Percentiles rank a stretch among this genome's conserved stretches.
phyloP scores from a whole-genome alignment of 1,140 invertebrate genomes.

The Maconellicoccus hirsutus region DNA sequence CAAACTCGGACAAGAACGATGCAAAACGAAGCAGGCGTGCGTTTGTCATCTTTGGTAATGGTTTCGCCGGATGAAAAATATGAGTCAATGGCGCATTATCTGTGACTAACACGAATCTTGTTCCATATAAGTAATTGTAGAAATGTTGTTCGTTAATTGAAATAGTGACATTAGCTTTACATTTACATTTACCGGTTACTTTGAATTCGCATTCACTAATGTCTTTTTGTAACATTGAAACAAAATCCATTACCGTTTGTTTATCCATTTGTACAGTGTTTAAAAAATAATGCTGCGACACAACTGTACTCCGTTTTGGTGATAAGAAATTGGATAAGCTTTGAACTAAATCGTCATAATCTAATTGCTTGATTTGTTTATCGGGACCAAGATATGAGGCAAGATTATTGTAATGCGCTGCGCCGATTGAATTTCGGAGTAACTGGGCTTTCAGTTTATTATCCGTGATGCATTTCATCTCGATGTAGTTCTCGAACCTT shows the following conservation, averaged over 20 bases:
- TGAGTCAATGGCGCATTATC: slow-evolving; percentile 32
- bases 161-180: slow-evolving; percentile 23
- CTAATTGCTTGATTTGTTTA: too few species aligned
- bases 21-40: slow-evolving; percentile 32
- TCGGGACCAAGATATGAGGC: not conserved
- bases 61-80: slow-evolving; percentile 35
- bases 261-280: slow-evolving; percentile 29
- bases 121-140: slow-evolving; percentile 31
- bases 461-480: slow-evolving; percentile 12
- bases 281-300: slow-evolving; percentile 31
- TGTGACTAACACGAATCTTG: slow-evolving; percentile 24
- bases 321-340: slow-evolving; percentile 27
- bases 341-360: slow-evolving; percentile 25
- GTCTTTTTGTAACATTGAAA: slow-evolving; percentile 26
- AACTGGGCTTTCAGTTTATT: not conserved
- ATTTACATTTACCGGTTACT: not conserved
- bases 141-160: slow-evolving; percentile 35
- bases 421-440: not conserved
- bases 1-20: slow-evolving; percentile 33
- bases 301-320: slow-evolving; percentile 28
- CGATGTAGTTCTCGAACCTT: slow-evolving; percentile 23
- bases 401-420: slow-evolving; percentile 7
- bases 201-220: slow-evolving; percentile 28
- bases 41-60: slow-evolving; percentile 31
- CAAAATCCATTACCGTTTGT: slow-evolving; percentile 29